Base-by-base conservation (phyloP, 2,888 invertebrate species). In the Caenorhabditis zanzibari region DNA sequence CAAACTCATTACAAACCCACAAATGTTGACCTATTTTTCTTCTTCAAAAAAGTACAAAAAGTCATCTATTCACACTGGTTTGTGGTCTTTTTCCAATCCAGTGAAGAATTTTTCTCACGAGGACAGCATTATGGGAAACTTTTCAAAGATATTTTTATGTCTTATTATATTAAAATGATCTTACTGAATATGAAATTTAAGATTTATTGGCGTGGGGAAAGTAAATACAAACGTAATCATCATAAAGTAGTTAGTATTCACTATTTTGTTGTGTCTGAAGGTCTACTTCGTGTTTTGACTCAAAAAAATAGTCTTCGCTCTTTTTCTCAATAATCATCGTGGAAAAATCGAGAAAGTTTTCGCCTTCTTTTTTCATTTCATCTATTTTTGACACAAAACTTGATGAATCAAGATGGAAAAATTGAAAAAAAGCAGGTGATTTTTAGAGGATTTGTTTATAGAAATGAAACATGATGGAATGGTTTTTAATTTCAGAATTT, bases 321-420 rank as follows among this genome's bases (percentile, higher is more conserved):
- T 32, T 32, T n/a, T n/a, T n/a, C n/a, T n/a, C n/a, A n/a, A 63
- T 73, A 73, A 73, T 61, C 61, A 63, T 73, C 73, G 73, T 63
- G 59, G 59, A 26, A 47, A 72, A n/a, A 56, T 49, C 26, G 49
- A 32, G 26, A 38, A 38, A 32, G 4, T 38, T 38, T 12, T 38
- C 12, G 7, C 2, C 38, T 64, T 47, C 1, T 47, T 44, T 47
- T 47, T 64, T 24, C 22, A 22, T 61, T n/a, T 38, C 2, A 14
- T n/a, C 63, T 44, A 19, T 49, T 47, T 49, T 49, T 19, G 19
- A 22, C n/a, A 9, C n/a, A 49, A 49, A 49, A 49, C 49, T 49
- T 2, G 19, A n/a, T 38, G 38, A 38, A 38, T 38, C 38, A 38
- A 38, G 32, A 6, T 22, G 22, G 35, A n/a, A 41, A 63, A 12